Base-by-base conservation (phyloP, 2,113 vertebrate species). In the Callionymus lyra region DNA sequence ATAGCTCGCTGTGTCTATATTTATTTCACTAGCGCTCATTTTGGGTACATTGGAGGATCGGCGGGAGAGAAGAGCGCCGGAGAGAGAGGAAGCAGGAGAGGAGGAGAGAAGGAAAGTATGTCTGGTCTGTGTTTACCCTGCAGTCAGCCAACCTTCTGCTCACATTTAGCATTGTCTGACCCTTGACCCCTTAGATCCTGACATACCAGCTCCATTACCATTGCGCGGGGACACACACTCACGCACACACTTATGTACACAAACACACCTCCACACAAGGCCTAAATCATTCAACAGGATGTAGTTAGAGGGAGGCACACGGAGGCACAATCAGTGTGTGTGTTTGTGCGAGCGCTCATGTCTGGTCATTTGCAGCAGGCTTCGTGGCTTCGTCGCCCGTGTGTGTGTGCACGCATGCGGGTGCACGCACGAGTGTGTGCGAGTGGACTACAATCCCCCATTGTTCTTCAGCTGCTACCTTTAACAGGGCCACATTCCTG, bases 401-500 rank as follows among this genome's bases (percentile, higher is more conserved):
- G 40, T 61, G 53, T 53, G 56, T 53, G 55, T 57, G 59, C 44
- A 43, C 44, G 53, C 49, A 43, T 16, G 42, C 18, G 48, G 38
- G 62, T 43, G 57, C 17, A 59, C 47, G 34, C 27, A 46, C 33
- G 52, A 38, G 18, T 8, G 34, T 8, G 40, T 56, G 53, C 36
- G 27, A 38, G 55, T 56, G 52, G 49, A 47, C 67, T 65, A 85
- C 81, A 86, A 84, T 85, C 74, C 53, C 44, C 76, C 77, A 82
- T 84, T 86, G 83, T 85, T 84, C 76, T 55, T 64, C 71, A 58
- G 65, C 78, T 68, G 75, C 70, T 86, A 85, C 82, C 81, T 83
- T 83, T 72, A 82, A 72, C 80, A 84, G 79, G 79, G 77, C 80
- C 51, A 34, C 87, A 91, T 92, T 92, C 88, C 87, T 86, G 76